phyloP scores from a whole-genome alignment of 2,113 vertebrate species.

The Gymnobelideus leadbeateri region DNA sequence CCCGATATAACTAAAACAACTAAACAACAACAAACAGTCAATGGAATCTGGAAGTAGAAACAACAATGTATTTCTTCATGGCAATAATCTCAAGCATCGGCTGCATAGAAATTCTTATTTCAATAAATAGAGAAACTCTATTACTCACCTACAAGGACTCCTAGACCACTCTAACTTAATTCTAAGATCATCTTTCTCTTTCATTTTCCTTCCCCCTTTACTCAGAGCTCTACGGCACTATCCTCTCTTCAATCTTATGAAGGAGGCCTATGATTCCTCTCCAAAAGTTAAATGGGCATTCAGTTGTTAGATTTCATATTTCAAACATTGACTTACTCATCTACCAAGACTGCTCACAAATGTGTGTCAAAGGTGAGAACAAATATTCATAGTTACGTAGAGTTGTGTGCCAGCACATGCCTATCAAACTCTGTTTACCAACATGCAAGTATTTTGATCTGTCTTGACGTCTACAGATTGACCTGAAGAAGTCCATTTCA shows the following conservation, averaged over 20 bases:
- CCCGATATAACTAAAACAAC: too few species aligned
- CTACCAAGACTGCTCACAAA: neutral
- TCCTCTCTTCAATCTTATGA: neutral
- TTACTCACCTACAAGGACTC: neutral
- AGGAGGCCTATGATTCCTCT: neutral
- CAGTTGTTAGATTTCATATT: neutral
- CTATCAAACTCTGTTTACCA: neutral
- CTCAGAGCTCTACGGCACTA: neutral
- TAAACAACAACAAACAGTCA: neutral
- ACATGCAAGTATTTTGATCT: neutral
- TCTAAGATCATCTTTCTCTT: neutral
- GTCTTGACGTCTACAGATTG: neutral
- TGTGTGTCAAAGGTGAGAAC: neutral
- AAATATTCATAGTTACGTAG: neutral
- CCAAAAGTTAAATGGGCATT: neutral
- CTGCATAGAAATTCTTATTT: neutral
- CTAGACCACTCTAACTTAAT: neutral
- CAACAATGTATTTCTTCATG: neutral
- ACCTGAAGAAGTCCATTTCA: neutral
- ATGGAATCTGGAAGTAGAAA: neutral
- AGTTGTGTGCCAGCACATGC: neutral
- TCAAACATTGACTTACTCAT: neutral
- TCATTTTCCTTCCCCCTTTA: neutral
- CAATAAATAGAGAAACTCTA: neutral
- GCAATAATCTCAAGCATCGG: neutral